Conservation (phyloP, 2,113 vertebrate species). For the Lycocorax pyrrhopterus region DNA sequence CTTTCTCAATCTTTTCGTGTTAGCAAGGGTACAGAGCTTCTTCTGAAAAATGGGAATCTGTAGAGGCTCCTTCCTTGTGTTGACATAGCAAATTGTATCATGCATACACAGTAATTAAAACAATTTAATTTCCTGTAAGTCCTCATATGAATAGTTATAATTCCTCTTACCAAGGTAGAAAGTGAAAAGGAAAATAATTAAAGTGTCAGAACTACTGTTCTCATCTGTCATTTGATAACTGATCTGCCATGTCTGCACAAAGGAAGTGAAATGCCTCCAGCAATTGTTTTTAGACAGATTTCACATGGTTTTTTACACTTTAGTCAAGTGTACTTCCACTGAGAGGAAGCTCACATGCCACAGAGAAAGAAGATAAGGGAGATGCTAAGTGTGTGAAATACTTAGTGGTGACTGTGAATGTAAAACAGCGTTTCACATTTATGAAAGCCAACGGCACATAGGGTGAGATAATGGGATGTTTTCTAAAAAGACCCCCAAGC, state of each 20-base stretch:
- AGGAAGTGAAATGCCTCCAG: background rate
- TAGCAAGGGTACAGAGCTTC: background rate
- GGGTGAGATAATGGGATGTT: background rate
- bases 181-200: background rate
- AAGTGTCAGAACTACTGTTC: background rate
- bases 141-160: background rate
- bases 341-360: background rate
- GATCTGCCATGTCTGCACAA: background rate
- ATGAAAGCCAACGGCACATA: background rate
- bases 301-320: background rate
- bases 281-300: background rate
- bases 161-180: background rate
- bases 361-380: slow-evolving; percentile 1
- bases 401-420: background rate
- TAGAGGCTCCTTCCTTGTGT: background rate
- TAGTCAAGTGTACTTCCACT: background rate
- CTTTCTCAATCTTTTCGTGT: background rate
- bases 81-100: background rate
- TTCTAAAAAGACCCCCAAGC: background rate
- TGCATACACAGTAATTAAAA: background rate
- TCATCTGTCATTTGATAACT: background rate
- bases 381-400: background rate
- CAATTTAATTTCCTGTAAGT: background rate
- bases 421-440: background rate
- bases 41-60: background rate